Base-by-base conservation (phyloP, 1,140 invertebrate species). In the Lepidurus packardi region DNA sequence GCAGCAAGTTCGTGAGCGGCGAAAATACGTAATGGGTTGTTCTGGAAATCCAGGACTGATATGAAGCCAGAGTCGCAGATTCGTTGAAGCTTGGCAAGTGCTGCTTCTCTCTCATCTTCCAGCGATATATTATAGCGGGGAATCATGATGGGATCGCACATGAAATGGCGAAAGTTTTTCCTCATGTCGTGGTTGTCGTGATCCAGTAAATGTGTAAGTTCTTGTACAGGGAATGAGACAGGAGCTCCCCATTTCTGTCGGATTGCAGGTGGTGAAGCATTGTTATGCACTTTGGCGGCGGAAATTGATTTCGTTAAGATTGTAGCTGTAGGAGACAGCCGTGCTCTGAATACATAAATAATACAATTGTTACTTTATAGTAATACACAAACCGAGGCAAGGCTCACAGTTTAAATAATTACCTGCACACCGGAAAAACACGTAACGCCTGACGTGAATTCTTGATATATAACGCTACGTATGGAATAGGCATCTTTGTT, bases 181-280 rank as follows among this genome's bases (percentile, higher is more conserved):
- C 84, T 79, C 82, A 85, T 84, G 13, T 84, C 83, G 73, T 82
- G 83, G 78, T 84, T 84, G 80, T 85, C 84, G 81, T 85, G 82
- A 79, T 85, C 84, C 16, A 85, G 81, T n/a, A 84, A 75, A 44
- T 81, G 77, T 9, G 82, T 83, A 80, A 83, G 79, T 21, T 80
- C 79, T 41, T 76, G 42, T 1, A 82, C 43, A 47, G 80, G 73
- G 53, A 82, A 82, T 11, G 21, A 77, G 16, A 21, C 13, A 1
- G 53, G 53, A 65, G 53, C 8, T 8, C 74, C 10, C 11, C 21
- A 65, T 10, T 78, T 78, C 79, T 78, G 78, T 4, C 53, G 53
- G 10, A 65, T 21, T 16, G 53, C 21, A 1, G 53, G 53, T n/a
- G 53, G 53, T 21, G 53, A 65, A 7, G 53, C 53, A 7, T 16